Base-by-base conservation (phyloP, 2,888 invertebrate genomes). In the Nomada ruficornis region DNA sequence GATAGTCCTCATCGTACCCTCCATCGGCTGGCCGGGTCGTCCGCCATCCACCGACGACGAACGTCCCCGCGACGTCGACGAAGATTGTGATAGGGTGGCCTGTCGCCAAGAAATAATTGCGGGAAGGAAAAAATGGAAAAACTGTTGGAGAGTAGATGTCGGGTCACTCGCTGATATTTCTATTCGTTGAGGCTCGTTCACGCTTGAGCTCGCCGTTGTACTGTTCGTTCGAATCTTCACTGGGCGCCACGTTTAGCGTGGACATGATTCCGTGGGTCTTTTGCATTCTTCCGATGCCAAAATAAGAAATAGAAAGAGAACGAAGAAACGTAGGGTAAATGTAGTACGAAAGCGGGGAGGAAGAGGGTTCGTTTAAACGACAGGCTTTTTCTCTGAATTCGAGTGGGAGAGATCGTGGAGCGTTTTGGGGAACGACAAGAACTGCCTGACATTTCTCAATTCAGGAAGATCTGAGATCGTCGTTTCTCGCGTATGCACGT, bases 1-100 rank as follows among this genome's bases (percentile, higher is more conserved):
- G n/a, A 7, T 44, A 68, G 23, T 83, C 70, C 42, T 68, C 70
- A 62, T 71, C 71, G 74, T 65, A 76, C 52, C 68, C 23, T 42
- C 67, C 68, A 73, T 78, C 75, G 62, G 64, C 36, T 63, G 26
- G 7, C 15, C 44, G 44, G 59, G 69, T 72, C 77, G 73, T 71
- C 71, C 64, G 78, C 80, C 83, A 83, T 71, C 71, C 62, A 79
- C 80, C 83, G 84, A 86, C 88, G 88, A 74, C 79, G 81, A 87
- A 85, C 88, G 88, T 85, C 87, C 74, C 69, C 78, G 70, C 82
- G 83, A 86, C 86, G 89, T 86, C 87, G 84, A 88, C 90, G 91
- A 91, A 92, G 91, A 94, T 93, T 94, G 94, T 93, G 94, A 94
- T 93, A 93, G 92, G 90, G 93, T 91, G 91, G 89, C 86, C 89